Evolutionary conservation across 2,888 invertebrate genomes (phyloP), one percentile per base, ranked within the genome.

Genomic region (Philereme vetulata): DNA sequence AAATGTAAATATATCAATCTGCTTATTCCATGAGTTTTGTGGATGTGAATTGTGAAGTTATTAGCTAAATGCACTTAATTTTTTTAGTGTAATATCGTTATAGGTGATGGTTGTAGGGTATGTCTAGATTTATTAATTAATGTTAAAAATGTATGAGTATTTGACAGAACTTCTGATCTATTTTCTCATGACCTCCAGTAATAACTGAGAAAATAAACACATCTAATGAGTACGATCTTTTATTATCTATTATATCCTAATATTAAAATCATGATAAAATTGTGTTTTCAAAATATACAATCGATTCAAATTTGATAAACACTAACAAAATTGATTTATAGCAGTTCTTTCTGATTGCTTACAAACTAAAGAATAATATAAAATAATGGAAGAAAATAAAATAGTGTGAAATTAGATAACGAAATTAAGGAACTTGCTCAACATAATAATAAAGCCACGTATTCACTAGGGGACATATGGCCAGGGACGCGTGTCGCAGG

Each of bases 201-300:
- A 21, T 21, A 21, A 21, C 21, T 21, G 21, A 21, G 21, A 1
- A 21, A 75, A 71, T 64, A 71, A 74, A 72, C 64, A 51, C 50
- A 40, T 38, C 4, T 36, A 47, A 42, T 55, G 70, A 68, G 70
- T 80, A 79, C 74, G 73, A 70, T 78, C 68, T 82, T 85, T 85
- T 82, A 82, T 80, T 82, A 6, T 36, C 7, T 36, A 36, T 36
- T 36, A 2, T 21, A 78, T 72, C 72, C 76, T 82, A 81, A 71
- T 72, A 75, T 72, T 80, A 82, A 78, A 82, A 81, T 78, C 88
- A 86, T 83, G 89, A 88, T 86, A 86, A 76, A 82, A 81, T 64
- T 72, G 70, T 83, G 82, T 80, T 82, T 88, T 84, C 84, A 83
- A 89, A 89, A 88, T 89, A 90, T 88, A 90, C 84, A 90, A 80